A percentile compares a stretch with the other conserved stretches of the same genome.
Conservation (phyloP, 35 echinoderm and acorn worm species). For the Heliocidaris erythrogramma region DNA sequence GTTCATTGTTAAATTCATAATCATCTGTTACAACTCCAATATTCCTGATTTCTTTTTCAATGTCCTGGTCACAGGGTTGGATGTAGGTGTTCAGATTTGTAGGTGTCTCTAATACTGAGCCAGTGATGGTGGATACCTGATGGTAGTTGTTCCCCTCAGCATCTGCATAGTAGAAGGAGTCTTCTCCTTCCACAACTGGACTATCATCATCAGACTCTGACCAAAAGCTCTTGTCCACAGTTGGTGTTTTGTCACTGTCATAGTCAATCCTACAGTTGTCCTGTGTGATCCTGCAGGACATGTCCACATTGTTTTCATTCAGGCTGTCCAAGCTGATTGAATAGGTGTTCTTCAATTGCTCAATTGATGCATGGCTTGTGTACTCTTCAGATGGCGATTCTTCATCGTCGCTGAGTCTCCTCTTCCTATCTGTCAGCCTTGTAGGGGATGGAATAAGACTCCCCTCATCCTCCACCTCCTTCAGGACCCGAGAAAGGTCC, state of each 20-base stretch:
- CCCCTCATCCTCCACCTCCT: conserved; percentile 44
- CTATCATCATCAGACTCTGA: conserved; percentile 51
- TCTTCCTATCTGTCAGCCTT: conserved; percentile 22
- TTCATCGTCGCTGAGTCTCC: conserved; percentile 28
- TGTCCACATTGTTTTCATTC: conserved; percentile 70
- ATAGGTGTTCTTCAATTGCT: conserved; percentile 48
- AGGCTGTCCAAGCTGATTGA: conserved; percentile 68
- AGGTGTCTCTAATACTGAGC: conserved; percentile 14
- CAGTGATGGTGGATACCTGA: conserved; percentile 2
- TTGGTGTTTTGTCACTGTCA: conserved; percentile 52
- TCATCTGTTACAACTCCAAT: conserved; percentile 55
- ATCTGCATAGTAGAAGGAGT: conserved; percentile 14
- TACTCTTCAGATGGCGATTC: neutral
- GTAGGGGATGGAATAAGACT: conserved; percentile 37
- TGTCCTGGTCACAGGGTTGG: conserved; percentile 36
- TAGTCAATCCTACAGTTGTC: conserved; percentile 47
- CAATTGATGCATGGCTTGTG: neutral
- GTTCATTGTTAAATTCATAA: conserved; percentile 32
- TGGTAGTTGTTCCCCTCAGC: conserved; percentile 5
- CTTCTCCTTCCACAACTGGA: conserved; percentile 15
- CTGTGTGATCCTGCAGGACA: neutral
- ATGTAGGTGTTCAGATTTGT: conserved; percentile 37
- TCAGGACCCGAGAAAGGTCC: conserved; percentile 37
- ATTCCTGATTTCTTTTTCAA: conserved; percentile 33
- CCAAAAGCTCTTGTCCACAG: conserved; percentile 52